A percentile compares a stretch with the other conserved stretches of the same genome.
phyloP scores from a whole-genome alignment of 2,797 vertebrate species.

The Sebastes iracundus region DNA sequence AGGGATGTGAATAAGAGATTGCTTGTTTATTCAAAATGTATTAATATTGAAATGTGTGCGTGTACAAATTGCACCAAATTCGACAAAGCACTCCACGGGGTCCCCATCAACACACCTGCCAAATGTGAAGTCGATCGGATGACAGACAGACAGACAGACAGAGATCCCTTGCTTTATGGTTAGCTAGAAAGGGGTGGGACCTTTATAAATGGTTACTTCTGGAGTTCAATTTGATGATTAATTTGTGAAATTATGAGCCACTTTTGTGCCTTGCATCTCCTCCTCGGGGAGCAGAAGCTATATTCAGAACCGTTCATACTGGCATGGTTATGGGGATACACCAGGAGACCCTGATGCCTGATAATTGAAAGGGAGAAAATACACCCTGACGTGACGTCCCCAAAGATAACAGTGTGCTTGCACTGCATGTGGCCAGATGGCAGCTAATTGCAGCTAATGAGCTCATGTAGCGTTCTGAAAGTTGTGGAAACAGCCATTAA shows the following conservation, averaged over 20 bases:
- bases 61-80: too few species aligned
- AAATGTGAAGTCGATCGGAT: too few species aligned
- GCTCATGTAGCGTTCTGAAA: constrained; percentile 23
- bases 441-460: constrained; percentile 42
- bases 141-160: too few species aligned
- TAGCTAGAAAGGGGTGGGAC: too few species aligned
- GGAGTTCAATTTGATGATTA: not conserved
- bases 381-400: not conserved
- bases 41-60: too few species aligned
- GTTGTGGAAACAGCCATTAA: constrained; percentile 20
- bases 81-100: too few species aligned
- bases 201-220: too few species aligned
- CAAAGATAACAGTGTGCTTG: constrained; percentile 14
- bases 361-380: constrained; percentile 23
- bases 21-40: too few species aligned
- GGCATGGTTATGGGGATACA: not conserved
- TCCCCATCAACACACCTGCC: too few species aligned
- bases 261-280: not conserved
- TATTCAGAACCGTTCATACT: not conserved
- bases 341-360: not conserved
- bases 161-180: too few species aligned
- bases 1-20: too few species aligned
- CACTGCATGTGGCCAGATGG: constrained; percentile 20
- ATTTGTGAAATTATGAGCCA: not conserved
- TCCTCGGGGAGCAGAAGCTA: not conserved